A percentile compares a stretch with the other conserved stretches of the same genome.
Conservation (phyloP, 2,888 invertebrate species). For the Volucella bombylans region DNA sequence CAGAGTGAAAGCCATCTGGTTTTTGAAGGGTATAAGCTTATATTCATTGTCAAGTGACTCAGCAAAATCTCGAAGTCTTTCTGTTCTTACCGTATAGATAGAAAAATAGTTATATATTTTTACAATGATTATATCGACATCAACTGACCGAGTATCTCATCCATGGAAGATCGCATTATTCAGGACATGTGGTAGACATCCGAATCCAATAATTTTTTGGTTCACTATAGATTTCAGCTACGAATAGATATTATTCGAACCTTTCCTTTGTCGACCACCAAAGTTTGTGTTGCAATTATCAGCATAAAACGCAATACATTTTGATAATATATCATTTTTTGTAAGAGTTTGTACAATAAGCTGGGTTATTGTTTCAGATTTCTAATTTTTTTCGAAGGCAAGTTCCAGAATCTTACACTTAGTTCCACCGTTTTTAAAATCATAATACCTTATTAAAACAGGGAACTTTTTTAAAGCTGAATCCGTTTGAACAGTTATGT, state of each 20-base stretch:
- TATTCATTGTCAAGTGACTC: slow-evolving; percentile 29
- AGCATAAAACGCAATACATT: too few species aligned
- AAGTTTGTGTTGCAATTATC: too few species aligned
- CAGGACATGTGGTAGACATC: slow-evolving; percentile 31
- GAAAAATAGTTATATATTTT: slow-evolving; percentile 36
- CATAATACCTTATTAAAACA: too few species aligned
- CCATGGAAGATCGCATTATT: slow-evolving; percentile 34
- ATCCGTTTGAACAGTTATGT: too few species aligned
- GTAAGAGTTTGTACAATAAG: too few species aligned
- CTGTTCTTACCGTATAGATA: slow-evolving; percentile 31
- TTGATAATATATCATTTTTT: too few species aligned
- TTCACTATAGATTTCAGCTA: too few species aligned
- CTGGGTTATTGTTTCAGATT: too few species aligned
- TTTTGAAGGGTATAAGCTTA: slow-evolving; percentile 31
- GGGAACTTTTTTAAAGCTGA: slow-evolving; percentile 6
- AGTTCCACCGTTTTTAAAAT: slow-evolving; percentile 6
- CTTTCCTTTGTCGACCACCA: too few species aligned
- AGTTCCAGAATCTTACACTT: slow-evolving; percentile 14
- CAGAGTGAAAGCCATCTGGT: slow-evolving; percentile 22
- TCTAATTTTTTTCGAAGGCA: slow-evolving; percentile 23
- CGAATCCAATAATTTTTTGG: too few species aligned
- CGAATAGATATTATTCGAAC: too few species aligned
- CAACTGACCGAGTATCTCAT: slow-evolving; percentile 21
- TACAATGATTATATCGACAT: slow-evolving; percentile 8
- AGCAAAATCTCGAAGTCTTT: slow-evolving; percentile 23